These are phyloP conservation scores for Vanacampus margaritifer DNA, from an alignment of 2,113 vertebrate species.

Conservation along the genomic window DNA sequence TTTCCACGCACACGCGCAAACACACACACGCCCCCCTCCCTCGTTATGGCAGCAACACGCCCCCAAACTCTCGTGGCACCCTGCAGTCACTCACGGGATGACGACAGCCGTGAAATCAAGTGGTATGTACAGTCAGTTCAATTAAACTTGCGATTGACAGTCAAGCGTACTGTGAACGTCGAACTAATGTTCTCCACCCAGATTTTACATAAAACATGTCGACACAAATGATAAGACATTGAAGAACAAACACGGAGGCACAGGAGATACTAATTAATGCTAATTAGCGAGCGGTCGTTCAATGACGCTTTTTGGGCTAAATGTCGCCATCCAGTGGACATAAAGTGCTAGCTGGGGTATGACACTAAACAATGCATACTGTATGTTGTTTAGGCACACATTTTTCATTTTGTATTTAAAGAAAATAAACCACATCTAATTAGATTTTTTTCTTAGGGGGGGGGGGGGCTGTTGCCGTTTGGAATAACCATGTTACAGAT, in stretches of 20 bases:
- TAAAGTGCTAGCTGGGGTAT: too few relatives aligned
- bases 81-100: neutral
- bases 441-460: too few relatives aligned
- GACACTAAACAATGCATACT: too few relatives aligned
- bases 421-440: too few relatives aligned
- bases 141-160: neutral
- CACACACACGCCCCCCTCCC: slow-evolving; percentile 26
- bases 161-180: neutral
- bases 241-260: neutral
- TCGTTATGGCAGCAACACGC: slow-evolving; percentile 60
- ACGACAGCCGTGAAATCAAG: neutral
- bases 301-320: neutral
- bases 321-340: slow-evolving; percentile 1
- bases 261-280: neutral
- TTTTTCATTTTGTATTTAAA: neutral
- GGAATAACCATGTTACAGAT: too few relatives aligned
- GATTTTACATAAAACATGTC: neutral
- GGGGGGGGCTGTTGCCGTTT: too few relatives aligned
- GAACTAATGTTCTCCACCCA: neutral
- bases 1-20: slow-evolving; percentile 25
- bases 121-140: neutral
- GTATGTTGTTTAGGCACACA: too few relatives aligned
- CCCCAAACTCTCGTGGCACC: slow-evolving; percentile 41
- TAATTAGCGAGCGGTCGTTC: neutral
- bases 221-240: neutral